phyloP scores from a whole-genome alignment of 1,140 invertebrate genomes.

The Drosophila mauritiana region DNA sequence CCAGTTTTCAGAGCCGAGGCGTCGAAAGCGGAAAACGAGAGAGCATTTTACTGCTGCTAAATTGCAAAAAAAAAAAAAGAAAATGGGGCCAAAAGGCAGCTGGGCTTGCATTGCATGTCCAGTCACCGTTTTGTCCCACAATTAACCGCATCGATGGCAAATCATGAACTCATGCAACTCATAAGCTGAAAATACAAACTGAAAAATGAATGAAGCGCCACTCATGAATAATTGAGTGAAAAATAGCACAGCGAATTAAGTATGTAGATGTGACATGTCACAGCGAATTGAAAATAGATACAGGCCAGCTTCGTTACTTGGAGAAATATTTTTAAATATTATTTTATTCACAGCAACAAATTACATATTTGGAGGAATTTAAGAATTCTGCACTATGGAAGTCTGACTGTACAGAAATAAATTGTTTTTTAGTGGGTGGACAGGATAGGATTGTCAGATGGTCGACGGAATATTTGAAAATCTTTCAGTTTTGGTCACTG shows the following conservation, averaged over 20 bases:
- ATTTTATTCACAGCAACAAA: too few relatives aligned
- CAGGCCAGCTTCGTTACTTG: background rate
- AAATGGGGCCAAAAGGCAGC: conserved; percentile 1
- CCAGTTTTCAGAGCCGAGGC: conserved; percentile 50
- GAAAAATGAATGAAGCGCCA: conserved; percentile 37
- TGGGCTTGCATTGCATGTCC: conserved; percentile 27
- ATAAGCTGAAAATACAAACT: conserved; percentile 15
- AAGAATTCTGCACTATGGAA: background rate
- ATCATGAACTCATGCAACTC: background rate
- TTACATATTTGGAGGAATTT: too few relatives aligned
- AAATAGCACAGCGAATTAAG: conserved; percentile 56
- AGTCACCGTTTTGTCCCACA: conserved; percentile 36
- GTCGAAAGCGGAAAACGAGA: conserved; percentile 23
- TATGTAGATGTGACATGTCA: conserved; percentile 1
- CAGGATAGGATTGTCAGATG: conserved; percentile 40
- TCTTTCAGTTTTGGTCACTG: conserved; percentile 23
- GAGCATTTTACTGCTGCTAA: conserved; percentile 11
- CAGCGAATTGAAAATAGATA: conserved; percentile 8
- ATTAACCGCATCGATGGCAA: conserved; percentile 56
- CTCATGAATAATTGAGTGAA: conserved; percentile 64
- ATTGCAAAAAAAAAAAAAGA: conserved; percentile 7
- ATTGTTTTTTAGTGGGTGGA: conserved; percentile 26
- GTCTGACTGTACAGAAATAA: conserved; percentile 5
- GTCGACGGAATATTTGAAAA: conserved; percentile 30
- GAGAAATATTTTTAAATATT: background rate